Evolutionary conservation across 2,888 invertebrate genomes (phyloP), one percentile per base, ranked within the genome.

Genomic region (Dicroscelio sp.): DNA sequence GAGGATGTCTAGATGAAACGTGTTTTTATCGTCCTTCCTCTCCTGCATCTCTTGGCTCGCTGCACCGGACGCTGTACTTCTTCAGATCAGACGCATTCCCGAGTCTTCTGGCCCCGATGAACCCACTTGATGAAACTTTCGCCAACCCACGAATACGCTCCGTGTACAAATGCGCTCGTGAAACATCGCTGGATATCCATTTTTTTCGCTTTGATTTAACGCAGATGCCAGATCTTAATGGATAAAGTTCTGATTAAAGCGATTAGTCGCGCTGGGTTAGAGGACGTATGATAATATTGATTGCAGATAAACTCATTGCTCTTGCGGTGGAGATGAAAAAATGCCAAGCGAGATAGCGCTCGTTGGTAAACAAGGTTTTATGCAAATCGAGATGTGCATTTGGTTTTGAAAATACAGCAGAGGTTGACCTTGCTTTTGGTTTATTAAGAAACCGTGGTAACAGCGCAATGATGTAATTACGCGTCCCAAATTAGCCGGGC

Each of bases 81-180:
- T 95, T 95, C 93, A 92, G 94, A 94, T 94, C 94, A 88, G 92
- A 85, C 87, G 90, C 92, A 94, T 94, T 94, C 86, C 85, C 89
- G 79, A 88, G 91, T 82, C 86, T 84, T 79, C 94, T 96, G 96
- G 95, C 96, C 96, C 94, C 96, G 96, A 96, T 96, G 96, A 96
- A 96, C 96, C 94, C 95, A 93, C 96, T 96, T 95, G 96, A 96
- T 96, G 96, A 95, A 96, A 95, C 95, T 94, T 94, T 93, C 88
- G 80, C 94, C 94, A 91, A 90, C 94, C 95, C 43, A 86, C 85
- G 80, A 78, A 69, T 63, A 82, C 38, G 43, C 35, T 75, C 35
- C 85, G 55, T 83, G 85, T 88, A 90, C 76, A 82, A 88, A 84
- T 84, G 73, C 43, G 52, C 79, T 65, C 73, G 65, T 63, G 80